Evolutionary conservation across 1,140 invertebrate genomes (phyloP), one percentile per base, ranked within the genome.

Genomic region (Trichonephila clavata): DNA sequence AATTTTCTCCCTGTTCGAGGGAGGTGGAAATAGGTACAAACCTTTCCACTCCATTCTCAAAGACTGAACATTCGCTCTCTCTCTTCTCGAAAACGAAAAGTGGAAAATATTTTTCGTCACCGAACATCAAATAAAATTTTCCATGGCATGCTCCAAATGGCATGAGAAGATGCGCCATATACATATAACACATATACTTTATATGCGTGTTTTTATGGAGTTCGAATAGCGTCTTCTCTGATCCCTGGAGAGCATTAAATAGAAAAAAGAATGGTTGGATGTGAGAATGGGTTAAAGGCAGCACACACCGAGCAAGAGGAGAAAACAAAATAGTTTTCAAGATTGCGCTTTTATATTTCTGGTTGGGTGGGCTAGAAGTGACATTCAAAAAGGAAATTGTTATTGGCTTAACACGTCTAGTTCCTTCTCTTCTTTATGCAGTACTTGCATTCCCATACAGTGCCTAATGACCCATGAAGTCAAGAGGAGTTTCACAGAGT

Each of bases 371-470:
- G 39, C 83, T 57, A 60, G 50, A 57, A 86, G 24, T 59, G 83
- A 86, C 50, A 57, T 61, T 86, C 39, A 57, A 61, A 20, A 32
- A 57, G n/a, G 50, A 50, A n/a, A 59, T 86, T 86, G n/a, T 57
- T 86, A 86, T 86, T 86, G 83, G 83, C 83, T 86, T 86, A 86
- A 86, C 83, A 60, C 50, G 39, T 27, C 57, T 27, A 57, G 50
- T 24, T 68, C n/a, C 21, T 68, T 24, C 24, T 68, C 60, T 61
- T 61, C 65, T 68, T 68, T 68, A 68, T 68, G n/a, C n/a, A 68
- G 8, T 24, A 8, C 65, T 68, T 68, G n/a, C 65, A 68, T 68
- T 68, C 13, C 65, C 65, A n/a, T 68, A 24, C 65, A 68, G 14
- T 27, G 65, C 65, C 24, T 68, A 68, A 68, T 68, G 65, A 68